A percentile compares a stretch with the other conserved stretches of the same genome.
phyloP scores from a whole-genome alignment of 35 echinoderm and acorn worm species.

The Ophiothrix spiculata region DNA sequence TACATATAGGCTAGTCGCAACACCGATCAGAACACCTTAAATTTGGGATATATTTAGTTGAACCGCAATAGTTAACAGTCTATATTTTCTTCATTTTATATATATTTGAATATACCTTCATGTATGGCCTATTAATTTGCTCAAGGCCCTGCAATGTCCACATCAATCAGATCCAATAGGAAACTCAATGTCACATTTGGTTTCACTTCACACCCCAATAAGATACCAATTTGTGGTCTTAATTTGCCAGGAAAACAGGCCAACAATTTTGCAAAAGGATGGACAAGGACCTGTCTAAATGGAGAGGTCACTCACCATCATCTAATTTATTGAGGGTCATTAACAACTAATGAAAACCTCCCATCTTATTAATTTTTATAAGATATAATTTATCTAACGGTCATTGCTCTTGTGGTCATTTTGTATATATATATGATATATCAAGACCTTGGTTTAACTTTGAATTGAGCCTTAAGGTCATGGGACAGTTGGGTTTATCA shows the following conservation, averaged over 20 bases:
- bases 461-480: too few species aligned
- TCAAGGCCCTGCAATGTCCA: too few species aligned
- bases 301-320: not conserved
- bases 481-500: too few species aligned
- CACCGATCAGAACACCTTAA: too few species aligned
- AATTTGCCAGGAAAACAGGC: not conserved
- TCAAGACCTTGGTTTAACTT: not conserved
- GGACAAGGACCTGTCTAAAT: not conserved
- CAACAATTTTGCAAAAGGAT: not conserved
- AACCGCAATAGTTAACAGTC: too few species aligned
- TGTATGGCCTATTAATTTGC: too few species aligned
- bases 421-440: not conserved
- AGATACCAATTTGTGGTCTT: not conserved
- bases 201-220: not conserved
- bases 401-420: not conserved
- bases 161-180: too few species aligned
- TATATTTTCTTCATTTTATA: too few species aligned
- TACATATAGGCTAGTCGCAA: too few species aligned
- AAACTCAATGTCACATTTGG: not conserved
- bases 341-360: too few species aligned
- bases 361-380: not conserved
- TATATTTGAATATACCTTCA: too few species aligned
- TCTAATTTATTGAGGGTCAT: conserved; percentile 2
- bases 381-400: not conserved
- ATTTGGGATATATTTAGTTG: too few species aligned